Percentiles rank a stretch among this genome's conserved stretches.
These are phyloP conservation scores for Pachyuromys duprasi DNA, from an alignment of 2,797 vertebrate species.

Conservation along the genomic window DNA sequence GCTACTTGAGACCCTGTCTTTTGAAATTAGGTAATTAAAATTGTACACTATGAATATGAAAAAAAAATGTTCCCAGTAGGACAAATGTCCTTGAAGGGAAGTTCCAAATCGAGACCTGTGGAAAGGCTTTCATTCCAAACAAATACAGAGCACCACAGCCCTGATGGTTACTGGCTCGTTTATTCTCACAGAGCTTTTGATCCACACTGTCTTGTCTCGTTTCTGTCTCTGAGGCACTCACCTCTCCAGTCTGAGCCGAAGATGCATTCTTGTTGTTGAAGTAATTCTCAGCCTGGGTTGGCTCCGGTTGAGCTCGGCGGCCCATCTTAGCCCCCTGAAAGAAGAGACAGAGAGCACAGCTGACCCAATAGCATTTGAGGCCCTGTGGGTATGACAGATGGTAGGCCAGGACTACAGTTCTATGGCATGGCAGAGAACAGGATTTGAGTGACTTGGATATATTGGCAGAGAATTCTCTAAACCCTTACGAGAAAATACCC, in stretches of 20 bases:
- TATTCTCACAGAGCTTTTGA: not conserved
- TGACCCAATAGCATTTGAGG: constrained; percentile 16
- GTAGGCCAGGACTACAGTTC: not conserved
- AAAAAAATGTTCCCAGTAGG: constrained; percentile 64
- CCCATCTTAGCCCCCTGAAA: constrained; percentile 91
- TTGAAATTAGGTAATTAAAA: no score
- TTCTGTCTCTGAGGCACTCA: constrained; percentile 73
- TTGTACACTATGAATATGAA: constrained; percentile 5
- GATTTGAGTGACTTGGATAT: not conserved
- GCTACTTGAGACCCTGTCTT: not conserved
- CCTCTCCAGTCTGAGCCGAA: constrained; percentile 89
- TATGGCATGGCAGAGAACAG: not conserved
- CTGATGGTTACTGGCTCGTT: not conserved
- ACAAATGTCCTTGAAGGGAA: constrained; percentile 66
- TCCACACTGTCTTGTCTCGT: not conserved
- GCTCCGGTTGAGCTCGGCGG: constrained; percentile 91
- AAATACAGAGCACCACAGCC: not conserved
- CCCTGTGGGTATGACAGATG: not conserved
- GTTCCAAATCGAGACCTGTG: constrained; percentile 15
- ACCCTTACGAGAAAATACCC: not conserved
- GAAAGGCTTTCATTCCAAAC: not conserved
- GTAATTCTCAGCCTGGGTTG: constrained; percentile 88
- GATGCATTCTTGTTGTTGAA: constrained; percentile 88
- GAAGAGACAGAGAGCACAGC: constrained; percentile 27
- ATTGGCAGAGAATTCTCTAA: constrained; percentile 36